Conservation (phyloP, 2,113 vertebrate species). For the Oceanites oceanicus region DNA sequence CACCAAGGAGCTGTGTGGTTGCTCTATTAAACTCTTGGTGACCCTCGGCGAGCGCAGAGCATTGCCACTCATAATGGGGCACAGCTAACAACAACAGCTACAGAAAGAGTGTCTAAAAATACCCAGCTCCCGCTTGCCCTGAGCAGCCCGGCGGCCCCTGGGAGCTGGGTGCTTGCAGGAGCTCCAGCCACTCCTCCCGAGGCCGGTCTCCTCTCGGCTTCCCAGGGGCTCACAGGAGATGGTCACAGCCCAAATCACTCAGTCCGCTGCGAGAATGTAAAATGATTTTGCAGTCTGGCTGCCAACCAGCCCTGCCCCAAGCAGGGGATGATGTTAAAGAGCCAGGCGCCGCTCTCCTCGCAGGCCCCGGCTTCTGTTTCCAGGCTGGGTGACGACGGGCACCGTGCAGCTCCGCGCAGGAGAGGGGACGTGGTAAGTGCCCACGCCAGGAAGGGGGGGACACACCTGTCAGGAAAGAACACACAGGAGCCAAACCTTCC, state of each 20-base stretch:
- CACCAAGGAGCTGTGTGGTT: conserved; percentile 1
- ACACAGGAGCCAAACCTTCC: neutral
- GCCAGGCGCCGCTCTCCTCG: neutral
- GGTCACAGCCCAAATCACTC: neutral
- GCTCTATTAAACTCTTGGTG: conserved; percentile 67
- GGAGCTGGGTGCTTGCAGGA: neutral
- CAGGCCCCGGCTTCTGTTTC: neutral
- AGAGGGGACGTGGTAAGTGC: neutral
- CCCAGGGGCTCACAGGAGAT: neutral
- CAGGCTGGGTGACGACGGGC: neutral
- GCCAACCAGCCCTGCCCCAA: neutral
- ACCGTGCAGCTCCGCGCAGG: neutral
- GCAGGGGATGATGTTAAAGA: neutral
- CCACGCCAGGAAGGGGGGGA: neutral
- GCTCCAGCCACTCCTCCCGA: neutral
- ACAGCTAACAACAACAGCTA: neutral
- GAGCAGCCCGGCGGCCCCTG: neutral
- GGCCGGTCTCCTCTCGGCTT: neutral
- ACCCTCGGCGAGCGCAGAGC: neutral
- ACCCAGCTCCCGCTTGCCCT: neutral
- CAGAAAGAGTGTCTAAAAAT: neutral
- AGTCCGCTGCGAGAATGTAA: too few relatives aligned
- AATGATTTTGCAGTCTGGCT: neutral
- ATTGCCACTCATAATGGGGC: conserved; percentile 23
- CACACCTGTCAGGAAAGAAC: neutral